A percentile compares a stretch with the other conserved stretches of the same genome.
Conservation (phyloP, 2,797 vertebrate species). For the Trachurus trachurus region DNA sequence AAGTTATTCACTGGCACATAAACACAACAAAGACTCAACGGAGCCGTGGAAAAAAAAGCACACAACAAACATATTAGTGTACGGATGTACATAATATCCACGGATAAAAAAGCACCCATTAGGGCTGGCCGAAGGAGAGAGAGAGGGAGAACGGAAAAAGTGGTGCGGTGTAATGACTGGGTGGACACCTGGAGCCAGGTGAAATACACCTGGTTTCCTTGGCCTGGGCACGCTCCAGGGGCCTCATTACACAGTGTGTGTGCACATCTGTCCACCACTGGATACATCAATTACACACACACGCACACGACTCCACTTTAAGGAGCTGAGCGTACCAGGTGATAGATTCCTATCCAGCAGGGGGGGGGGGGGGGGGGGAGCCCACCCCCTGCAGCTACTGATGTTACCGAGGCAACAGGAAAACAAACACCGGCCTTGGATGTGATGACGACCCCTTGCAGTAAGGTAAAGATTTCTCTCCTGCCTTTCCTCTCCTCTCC, state of each 20-base stretch:
- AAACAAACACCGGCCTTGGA: constrained; percentile 68
- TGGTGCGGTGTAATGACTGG: constrained; percentile 71
- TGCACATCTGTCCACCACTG: constrained; percentile 65
- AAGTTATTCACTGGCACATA: constrained; percentile 18
- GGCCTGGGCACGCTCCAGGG: constrained; percentile 71
- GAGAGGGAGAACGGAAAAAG: constrained; percentile 73
- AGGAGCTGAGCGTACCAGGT: constrained; percentile 40
- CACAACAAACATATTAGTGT: constrained; percentile 38
- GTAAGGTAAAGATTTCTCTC: constrained; percentile 44
- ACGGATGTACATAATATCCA: constrained; percentile 43
- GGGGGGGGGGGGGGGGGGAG: constrained; percentile 1
- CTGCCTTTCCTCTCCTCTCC: constrained; percentile 46
- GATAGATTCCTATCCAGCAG: constrained; percentile 57
- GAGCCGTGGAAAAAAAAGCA: constrained; percentile 24
- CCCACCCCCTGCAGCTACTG: constrained; percentile 40
- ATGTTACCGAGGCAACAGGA: constrained; percentile 58
- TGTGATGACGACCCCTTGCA: constrained; percentile 32
- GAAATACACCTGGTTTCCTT: constrained; percentile 79
- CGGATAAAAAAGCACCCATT: constrained; percentile 71
- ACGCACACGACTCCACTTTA: constrained; percentile 37
- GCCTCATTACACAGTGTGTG: constrained; percentile 58
- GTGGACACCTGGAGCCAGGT: constrained; percentile 78
- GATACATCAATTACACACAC: constrained; percentile 58
- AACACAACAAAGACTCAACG: constrained; percentile 20
- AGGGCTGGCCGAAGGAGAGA: constrained; percentile 42